Base-by-base conservation (phyloP, 2,888 invertebrate genomes). In the Podotricha telesiphe region DNA sequence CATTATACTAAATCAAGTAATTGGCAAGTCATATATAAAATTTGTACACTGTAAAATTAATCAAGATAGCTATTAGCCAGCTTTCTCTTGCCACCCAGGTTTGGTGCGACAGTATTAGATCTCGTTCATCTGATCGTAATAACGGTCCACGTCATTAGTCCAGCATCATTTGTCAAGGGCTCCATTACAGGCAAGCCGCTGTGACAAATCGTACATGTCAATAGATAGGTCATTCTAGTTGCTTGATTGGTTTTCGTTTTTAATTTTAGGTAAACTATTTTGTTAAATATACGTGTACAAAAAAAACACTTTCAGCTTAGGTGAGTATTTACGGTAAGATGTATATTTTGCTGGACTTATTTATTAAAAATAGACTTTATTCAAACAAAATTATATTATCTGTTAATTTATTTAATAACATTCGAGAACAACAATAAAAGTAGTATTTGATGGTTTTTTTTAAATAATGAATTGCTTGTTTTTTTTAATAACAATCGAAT, bases 101-200 rank as follows among this genome's bases (percentile, higher is more conserved):
- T 74, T 72, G 74, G 71, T 66, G 67, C 70, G 73, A 73, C 70
- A 70, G 65, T 63, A 68, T 72, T 72, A 67, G 59, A 62, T 69
- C 67, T 64, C 72, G 72, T 68, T 69, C 63, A 69, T 70, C 74
- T 79, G 59, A 59, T 59, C 45, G 48, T 82, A 79, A 83, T 82
- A 79, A 78, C 76, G 76, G 82, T 78, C 74, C 76, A 77, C 75
- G 71, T 83, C 82, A 82, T 84, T 83, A 83, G 78, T 62, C 53
- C 19, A 65, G 40, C 71, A 74, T 80, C 83, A 80, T 84, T 84
- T 82, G 82, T 84, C 82, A 84, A 76, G 76, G 70, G 73, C 68
- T 72, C 78, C 82, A 83, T 84, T 83, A 82, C 77, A 51, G 40
- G 48, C 59, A 48, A 58, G 62, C 71, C 70, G 70, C 61, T 72